A percentile compares a stretch with the other conserved stretches of the same genome.
Evolutionary conservation across 2,113 vertebrate species (phyloP).

Genomic region (Atlantisia rogersi): DNA sequence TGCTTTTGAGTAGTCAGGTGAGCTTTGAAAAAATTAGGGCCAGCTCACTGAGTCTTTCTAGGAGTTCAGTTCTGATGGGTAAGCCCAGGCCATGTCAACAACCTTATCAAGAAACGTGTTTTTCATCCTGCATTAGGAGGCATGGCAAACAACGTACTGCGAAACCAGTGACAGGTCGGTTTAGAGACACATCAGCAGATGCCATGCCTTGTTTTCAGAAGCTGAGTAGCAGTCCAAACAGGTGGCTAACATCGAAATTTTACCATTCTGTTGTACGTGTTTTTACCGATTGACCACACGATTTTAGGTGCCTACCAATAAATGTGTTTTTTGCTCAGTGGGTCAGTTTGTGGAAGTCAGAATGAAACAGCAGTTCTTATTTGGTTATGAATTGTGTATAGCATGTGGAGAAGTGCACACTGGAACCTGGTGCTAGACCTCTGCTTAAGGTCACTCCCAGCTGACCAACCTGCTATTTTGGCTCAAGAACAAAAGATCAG

Average conservation of each 20-base stretch:
- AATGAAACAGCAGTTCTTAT: background rate
- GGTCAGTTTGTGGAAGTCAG: background rate
- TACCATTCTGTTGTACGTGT: background rate
- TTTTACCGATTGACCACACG: background rate
- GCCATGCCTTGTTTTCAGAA: background rate
- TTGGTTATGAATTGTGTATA: background rate
- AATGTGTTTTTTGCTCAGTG: background rate
- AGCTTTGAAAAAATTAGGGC: background rate
- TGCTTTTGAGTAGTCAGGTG: background rate
- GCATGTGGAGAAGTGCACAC: background rate
- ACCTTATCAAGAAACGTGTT: background rate
- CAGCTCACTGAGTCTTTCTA: background rate
- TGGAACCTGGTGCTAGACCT: background rate
- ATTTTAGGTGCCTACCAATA: background rate
- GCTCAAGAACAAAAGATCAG: background rate
- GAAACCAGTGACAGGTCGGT: background rate
- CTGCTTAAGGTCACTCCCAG: background rate
- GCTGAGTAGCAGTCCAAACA: background rate
- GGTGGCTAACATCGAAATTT: background rate
- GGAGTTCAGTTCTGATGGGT: background rate
- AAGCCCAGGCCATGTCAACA: background rate
- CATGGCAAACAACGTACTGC: background rate
- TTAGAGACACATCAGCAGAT: background rate
- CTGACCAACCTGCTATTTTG: background rate
- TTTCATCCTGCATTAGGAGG: background rate